These are phyloP conservation scores for Ischnura elegans DNA, from an alignment of 2,888 invertebrate species.

Conservation along the genomic window DNA sequence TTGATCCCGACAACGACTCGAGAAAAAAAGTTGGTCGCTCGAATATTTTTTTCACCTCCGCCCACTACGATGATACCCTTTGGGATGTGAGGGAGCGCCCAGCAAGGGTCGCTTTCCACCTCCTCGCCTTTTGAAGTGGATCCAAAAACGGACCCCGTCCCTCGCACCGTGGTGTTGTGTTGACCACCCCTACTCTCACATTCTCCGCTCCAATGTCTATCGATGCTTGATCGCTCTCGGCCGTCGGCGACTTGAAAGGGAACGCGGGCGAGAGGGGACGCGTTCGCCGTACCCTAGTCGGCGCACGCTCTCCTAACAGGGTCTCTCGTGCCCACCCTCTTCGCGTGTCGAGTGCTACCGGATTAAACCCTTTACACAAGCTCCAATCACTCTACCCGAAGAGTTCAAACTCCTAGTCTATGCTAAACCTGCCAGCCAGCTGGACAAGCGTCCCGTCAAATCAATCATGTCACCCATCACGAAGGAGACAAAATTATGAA, in stretches of 20 bases:
- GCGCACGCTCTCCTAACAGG: neutral
- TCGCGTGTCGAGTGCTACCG: too few species aligned
- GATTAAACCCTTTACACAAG: too few species aligned
- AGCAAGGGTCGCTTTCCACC: neutral
- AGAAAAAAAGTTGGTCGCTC: neutral
- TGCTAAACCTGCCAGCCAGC: too few species aligned
- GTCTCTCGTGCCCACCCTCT: neutral
- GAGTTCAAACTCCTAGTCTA: too few species aligned
- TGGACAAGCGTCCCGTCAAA: too few species aligned
- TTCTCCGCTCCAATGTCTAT: neutral
- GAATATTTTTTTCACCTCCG: neutral
- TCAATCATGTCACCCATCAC: too few species aligned
- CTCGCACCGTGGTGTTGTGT: neutral
- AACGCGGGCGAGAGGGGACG: neutral
- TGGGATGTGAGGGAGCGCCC: neutral
- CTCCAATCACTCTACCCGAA: too few species aligned
- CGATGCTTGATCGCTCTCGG: neutral
- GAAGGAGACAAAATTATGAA: too few species aligned
- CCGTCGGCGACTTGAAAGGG: neutral
- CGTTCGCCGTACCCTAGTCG: neutral
- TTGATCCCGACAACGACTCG: too few species aligned
- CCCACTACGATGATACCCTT: neutral
- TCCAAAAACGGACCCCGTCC: too few species aligned
- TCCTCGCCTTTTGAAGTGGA: neutral
- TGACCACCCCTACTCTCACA: neutral